Percentiles rank a stretch among this genome's conserved stretches.
phyloP scores from a whole-genome alignment of 2,113 vertebrate genomes.

The Canis aureus region DNA sequence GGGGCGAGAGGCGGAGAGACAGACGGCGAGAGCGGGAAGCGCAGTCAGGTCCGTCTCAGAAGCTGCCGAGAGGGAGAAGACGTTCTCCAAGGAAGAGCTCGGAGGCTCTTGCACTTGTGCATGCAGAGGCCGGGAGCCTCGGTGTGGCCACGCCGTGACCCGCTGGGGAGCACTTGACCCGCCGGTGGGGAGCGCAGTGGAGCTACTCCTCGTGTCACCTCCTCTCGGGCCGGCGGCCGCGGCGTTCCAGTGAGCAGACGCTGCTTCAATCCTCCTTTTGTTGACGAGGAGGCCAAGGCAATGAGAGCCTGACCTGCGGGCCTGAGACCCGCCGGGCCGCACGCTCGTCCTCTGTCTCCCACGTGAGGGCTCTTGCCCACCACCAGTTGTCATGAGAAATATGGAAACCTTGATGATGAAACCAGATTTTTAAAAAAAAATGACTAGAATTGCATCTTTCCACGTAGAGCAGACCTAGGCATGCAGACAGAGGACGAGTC shows the following conservation, averaged over 20 bases:
- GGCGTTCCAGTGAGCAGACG: too few relatives aligned
- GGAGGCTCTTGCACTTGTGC: neutral
- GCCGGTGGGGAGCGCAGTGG: neutral
- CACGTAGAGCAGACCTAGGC: too few relatives aligned
- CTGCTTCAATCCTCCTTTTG: neutral
- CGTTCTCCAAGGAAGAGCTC: neutral
- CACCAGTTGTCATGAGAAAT: neutral
- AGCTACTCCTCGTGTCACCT: neutral
- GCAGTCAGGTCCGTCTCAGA: neutral
- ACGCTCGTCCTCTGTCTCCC: neutral
- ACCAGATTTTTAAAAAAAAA: neutral
- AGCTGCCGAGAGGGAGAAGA: neutral
- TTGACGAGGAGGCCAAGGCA: too few relatives aligned
- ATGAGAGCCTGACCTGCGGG: neutral
- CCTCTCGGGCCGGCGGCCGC: neutral
- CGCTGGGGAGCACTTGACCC: neutral
- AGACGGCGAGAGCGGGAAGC: neutral
- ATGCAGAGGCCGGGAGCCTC: neutral
- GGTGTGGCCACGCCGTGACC: neutral
- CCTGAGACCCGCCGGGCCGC: neutral
- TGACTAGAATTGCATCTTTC: neutral
- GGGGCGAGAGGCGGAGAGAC: neutral
- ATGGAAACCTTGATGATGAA: neutral
- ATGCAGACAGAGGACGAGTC: neutral
- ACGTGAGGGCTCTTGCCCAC: neutral